Evolutionary conservation across 1,140 invertebrate species (phyloP), one percentile per base, ranked within the genome.

Genomic region (Sminthurides bifidus): DNA sequence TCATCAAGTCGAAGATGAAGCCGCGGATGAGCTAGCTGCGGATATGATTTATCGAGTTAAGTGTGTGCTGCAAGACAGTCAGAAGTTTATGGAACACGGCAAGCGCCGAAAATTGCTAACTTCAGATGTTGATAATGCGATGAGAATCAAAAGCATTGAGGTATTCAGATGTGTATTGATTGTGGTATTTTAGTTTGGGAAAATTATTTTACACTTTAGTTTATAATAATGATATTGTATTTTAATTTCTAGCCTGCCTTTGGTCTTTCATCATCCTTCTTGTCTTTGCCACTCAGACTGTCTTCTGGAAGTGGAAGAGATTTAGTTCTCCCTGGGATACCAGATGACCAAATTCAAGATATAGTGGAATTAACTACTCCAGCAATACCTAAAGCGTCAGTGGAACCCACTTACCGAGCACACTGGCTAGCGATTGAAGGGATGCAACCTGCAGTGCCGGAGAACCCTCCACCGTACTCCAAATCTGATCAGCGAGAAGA

Each of bases 381-480:
- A 59, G 76, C 80, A 52, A 79, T 84, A 54, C 84, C 90, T 1
- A 92, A 91, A 74, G 69, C 87, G 38, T 85, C 85, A 23, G 70
- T 91, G n/a, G 90, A 94, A 68, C 79, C 88, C 6, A 81, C 85
- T 2, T 67, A 95, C 1, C 78, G 91, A 71, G 84, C 90, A 54
- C 94, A 98, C 75, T 98, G 94, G 94, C 75, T 98, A 45, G 84
- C 83, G 67, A 95, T 98, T 63, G 92, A 98, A 72, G 93, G 93
- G 19, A 81, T 93, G 1, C 93, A 98, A 69, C 91, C 92, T 3
- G 86, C 89, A 0, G 84, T 94, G 54, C 90, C 91, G 15, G 91
- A 96, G 74, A 95, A 96, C 76, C 91, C 91, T 48, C 88, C 91
- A 3, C 87, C 90, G 27, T 76, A 91, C 14, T 82, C 84, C 2